Evolutionary conservation across 2,113 vertebrate species (phyloP).

Genomic region (Rattus rattus): DNA sequence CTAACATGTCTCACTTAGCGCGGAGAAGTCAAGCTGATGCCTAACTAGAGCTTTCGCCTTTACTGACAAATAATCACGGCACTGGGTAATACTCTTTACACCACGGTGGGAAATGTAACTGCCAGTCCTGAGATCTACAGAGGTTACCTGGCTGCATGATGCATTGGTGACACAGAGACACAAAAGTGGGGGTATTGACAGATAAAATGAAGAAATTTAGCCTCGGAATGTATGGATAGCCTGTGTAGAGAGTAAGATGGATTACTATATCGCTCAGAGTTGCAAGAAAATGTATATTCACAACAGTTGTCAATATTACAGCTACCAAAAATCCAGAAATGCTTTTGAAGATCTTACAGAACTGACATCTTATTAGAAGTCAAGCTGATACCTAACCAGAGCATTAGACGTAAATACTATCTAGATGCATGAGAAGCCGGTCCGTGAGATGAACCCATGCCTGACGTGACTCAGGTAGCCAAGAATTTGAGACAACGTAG

Average conservation of each 20-base stretch:
- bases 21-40: neutral
- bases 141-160: neutral
- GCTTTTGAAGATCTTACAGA: slow-evolving; percentile 23
- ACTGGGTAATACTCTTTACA: neutral
- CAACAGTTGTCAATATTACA: neutral
- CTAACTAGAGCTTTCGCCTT: neutral
- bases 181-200: neutral
- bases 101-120: neutral
- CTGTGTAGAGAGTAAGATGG: neutral
- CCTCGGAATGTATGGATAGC: neutral
- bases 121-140: neutral
- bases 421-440: neutral
- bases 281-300: neutral
- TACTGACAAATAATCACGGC: neutral
- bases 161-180: no score
- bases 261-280: neutral
- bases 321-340: neutral
- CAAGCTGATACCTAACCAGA: no score
- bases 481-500: neutral
- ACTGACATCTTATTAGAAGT: neutral
- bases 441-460: neutral
- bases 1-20: no score
- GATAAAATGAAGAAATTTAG: slow-evolving; percentile 17
- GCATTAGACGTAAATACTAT: neutral
- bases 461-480: neutral